Conservation (phyloP, 1,140 invertebrate species). For the Drosophila eugracilis region DNA sequence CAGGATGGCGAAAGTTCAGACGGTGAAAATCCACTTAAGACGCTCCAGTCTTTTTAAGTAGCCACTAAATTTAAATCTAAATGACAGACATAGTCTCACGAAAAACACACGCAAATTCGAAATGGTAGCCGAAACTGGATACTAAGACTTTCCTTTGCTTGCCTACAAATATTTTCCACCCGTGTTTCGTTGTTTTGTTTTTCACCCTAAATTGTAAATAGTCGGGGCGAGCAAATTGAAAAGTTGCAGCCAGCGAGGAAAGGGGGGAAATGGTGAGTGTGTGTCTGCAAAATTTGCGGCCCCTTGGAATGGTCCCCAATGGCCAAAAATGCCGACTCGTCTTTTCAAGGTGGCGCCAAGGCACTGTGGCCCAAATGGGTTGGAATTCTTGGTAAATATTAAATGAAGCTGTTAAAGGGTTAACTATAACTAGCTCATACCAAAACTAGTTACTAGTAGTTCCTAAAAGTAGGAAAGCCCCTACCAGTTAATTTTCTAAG, state of each 20-base stretch:
- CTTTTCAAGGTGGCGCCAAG: slow-evolving; percentile 31
- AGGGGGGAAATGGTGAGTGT: slow-evolving; percentile 21
- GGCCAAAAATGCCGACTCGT: slow-evolving; percentile 60
- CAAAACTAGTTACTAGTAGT: no score
- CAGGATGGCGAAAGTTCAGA: slow-evolving; percentile 15
- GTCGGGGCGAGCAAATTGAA: slow-evolving; percentile 58
- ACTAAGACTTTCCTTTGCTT: slow-evolving; percentile 46
- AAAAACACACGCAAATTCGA: slow-evolving; percentile 30
- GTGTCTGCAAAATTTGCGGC: slow-evolving; percentile 45
- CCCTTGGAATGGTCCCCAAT: slow-evolving; percentile 43
- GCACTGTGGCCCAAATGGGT: slow-evolving; percentile 7
- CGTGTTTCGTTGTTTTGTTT: slow-evolving; percentile 19
- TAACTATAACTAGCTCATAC: no score
- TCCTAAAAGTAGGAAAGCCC: no score
- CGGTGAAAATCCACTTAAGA: slow-evolving; percentile 48
- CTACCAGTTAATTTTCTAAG: no score
- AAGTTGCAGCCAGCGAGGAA: slow-evolving; percentile 38
- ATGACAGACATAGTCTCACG: slow-evolving; percentile 54
- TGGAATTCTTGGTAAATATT: background rate
- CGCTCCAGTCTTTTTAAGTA: slow-evolving; percentile 48
- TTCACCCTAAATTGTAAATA: slow-evolving; percentile 58
- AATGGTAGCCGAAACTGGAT: slow-evolving; percentile 45
- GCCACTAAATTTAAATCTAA: slow-evolving; percentile 74
- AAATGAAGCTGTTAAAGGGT: background rate
- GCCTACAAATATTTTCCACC: slow-evolving; percentile 37